Percentiles rank a stretch among this genome's conserved stretches.
Conservation (phyloP, 2,797 vertebrate genomes). For the Rhadinocentrus ornatus region DNA sequence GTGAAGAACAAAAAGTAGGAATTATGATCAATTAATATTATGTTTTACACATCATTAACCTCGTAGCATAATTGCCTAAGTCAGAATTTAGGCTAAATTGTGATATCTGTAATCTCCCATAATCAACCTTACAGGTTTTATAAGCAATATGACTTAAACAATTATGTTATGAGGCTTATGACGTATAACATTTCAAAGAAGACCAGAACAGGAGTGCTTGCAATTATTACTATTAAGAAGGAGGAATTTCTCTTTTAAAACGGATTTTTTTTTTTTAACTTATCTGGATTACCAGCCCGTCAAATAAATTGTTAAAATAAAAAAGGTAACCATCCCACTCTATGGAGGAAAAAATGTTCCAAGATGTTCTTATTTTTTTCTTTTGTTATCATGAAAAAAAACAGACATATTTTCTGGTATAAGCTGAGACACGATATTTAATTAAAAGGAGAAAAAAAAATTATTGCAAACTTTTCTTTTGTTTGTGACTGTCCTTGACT, state of each 20-base stretch:
- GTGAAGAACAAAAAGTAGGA: constrained; percentile 62
- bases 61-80: too few relatives aligned
- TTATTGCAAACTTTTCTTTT: not conserved
- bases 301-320: not conserved
- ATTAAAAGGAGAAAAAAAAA: constrained; percentile 16
- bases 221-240: not conserved
- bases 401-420: not conserved
- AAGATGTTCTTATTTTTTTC: not conserved
- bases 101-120: too few relatives aligned
- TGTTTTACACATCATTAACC: not conserved
- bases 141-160: too few relatives aligned
- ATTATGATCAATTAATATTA: constrained; percentile 43
- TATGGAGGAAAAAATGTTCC: not conserved
- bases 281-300: not conserved
- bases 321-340: not conserved
- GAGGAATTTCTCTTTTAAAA: not conserved
- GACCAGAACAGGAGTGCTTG: not conserved
- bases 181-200: not conserved
- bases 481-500: constrained; percentile 10
- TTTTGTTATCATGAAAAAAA: not conserved
- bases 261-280: not conserved
- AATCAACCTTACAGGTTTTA: too few relatives aligned
- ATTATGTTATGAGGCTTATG: too few relatives aligned
- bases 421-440: not conserved
- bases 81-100: too few relatives aligned